Base-by-base conservation (phyloP, 2,888 invertebrate species). In the Pyrochroa serraticornis region DNA sequence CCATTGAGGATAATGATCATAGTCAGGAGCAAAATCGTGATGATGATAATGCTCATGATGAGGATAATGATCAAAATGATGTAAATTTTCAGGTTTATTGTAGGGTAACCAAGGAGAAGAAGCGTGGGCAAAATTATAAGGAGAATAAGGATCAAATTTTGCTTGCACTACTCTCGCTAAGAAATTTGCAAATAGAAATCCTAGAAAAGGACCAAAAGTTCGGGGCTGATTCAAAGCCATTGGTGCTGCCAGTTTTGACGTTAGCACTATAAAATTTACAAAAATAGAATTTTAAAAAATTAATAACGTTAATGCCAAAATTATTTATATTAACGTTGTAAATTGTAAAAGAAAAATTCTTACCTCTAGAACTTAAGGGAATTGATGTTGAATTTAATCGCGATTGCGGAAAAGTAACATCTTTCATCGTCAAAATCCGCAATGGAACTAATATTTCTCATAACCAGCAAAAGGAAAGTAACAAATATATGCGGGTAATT, bases 141-240 rank as follows among this genome's bases (percentile, higher is more conserved):
- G 54, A 30, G 48, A 34, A 54, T 51, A 42, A 33, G 56, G 41
- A 7, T 33, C 34, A 42, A 61, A 71, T 57, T 69, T 72, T 3
- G 71, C 71, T 22, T 64, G 39, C 7, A 62, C 67, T 6, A 60
- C 64, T 38, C 67, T 67, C 0, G 68, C 63, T 32, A 70, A 39
- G 9, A 72, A 51, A 52, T 67, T 69, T n/a, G 68, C 67, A 34
- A 71, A 48, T n/a, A 72, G 60, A 6, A 71, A 43, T 13, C 65
- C 67, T 34, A 71, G 14, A 6, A 72, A 37, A 5, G 71, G 71
- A 7, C 69, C 66, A 46, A 54, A 60, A 44, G 55, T 56, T 14
- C 60, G 48, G n/a, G 45, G 39, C 39, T 57, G 57, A 36, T 35
- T 22, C 5, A 22, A 22, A 22, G 22, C 22, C 22, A 22, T 22